Base-by-base conservation (phyloP, 2,797 vertebrate species). In the Limnodromus scolopaceus region DNA sequence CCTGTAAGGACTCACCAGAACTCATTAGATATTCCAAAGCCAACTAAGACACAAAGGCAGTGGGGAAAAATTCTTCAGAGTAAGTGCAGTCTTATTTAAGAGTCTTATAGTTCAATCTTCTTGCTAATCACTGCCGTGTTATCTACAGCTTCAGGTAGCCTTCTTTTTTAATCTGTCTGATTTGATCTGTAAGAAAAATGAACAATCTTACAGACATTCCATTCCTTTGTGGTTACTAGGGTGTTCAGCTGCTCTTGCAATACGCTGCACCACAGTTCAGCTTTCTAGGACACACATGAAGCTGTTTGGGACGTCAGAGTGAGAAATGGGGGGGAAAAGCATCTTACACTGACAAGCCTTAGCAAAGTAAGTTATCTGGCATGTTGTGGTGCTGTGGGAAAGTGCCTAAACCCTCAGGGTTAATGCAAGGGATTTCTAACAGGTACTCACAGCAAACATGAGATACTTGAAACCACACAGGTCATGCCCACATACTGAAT, bases 41-140 rank as follows among this genome's bases (percentile, higher is more conserved):
- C 38, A 53, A 58, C 4, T n/a, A 30, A 89, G 30, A 43, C 34
- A 46, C 10, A 85, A 72, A 87, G 27, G 3, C 14, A 69, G 2
- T 3, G 45, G 19, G 38, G 54, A 79, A 82, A 72, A 70, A 63
- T 10, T 63, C 16, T 34, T 4, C 5, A 36, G n/a, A 13, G 2
- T 53, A 76, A 71, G 4, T 19, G 43, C 8, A 81, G 14, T 18
- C 39, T 75, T 78, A 23, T 18, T 63, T 39, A 70, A 88, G 1
- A 8, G 5, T 68, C 24, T 32, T 41, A 3, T 23, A 72, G 16
- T 53, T 87, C 49, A 34, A 4, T 28, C 19, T 71, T 68, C n/a
- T 61, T 60, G 17, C 27, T 68, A 64, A 71, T 64, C 45, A 39
- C 28, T 68, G 15, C 1, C 0, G 0, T 65, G 19, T 41, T 76